phyloP scores from a whole-genome alignment of 2,797 vertebrate species.

The Gouania willdenowi region DNA sequence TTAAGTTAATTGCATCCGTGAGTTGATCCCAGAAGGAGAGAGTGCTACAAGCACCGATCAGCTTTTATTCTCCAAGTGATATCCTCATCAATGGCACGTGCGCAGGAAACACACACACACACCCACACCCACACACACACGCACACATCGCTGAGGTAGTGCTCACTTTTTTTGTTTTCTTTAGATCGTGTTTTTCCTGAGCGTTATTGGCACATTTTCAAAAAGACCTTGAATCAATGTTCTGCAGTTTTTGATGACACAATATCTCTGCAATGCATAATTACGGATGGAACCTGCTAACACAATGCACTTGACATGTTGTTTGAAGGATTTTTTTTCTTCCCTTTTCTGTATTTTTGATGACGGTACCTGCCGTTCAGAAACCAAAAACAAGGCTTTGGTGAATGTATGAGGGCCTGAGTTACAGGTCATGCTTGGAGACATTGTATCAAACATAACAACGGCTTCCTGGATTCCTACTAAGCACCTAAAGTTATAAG shows the following conservation, averaged over 20 bases:
- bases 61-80: constrained; percentile 76
- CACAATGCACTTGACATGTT: constrained; percentile 25
- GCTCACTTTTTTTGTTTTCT: constrained; percentile 38
- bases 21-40: constrained; percentile 75
- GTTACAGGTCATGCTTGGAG: not conserved
- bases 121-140: not conserved
- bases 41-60: constrained; percentile 66
- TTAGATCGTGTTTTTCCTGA: constrained; percentile 37
- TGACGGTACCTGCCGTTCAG: constrained; percentile 1
- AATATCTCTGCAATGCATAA: constrained; percentile 18
- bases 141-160: not conserved
- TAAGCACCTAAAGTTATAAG: constrained; percentile 43
- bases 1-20: constrained; percentile 83
- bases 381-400: not conserved
- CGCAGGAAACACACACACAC: not conserved
- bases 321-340: constrained; percentile 19
- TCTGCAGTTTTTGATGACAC: constrained; percentile 20
- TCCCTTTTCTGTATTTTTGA: constrained; percentile 27
- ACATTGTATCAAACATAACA: no score
- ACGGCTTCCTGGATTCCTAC: constrained; percentile 39
- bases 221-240: constrained; percentile 55
- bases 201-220: constrained; percentile 42
- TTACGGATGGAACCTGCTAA: constrained; percentile 32
- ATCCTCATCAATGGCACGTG: constrained; percentile 71
- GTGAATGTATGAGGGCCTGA: constrained; percentile 2